Evolutionary conservation across 2,113 vertebrate genomes (phyloP), one percentile per base, ranked within the genome.

Genomic region (Vanacampus margaritifer): DNA sequence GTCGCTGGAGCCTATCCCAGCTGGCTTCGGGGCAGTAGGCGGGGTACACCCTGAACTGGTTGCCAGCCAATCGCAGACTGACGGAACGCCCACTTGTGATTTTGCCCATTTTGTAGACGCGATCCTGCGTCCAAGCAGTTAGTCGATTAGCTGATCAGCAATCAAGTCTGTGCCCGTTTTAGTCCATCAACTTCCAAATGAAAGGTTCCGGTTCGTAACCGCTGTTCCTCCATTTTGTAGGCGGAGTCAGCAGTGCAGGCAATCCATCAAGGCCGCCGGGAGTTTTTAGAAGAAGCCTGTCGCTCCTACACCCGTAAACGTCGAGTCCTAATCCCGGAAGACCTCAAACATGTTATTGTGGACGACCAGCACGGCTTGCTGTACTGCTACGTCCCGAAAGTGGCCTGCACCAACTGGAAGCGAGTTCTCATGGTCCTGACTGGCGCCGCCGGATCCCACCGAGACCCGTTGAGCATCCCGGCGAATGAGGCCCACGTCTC

Each of bases 381-480:
- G 6, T 98, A 98, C 87, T 97, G 96, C 88, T 97, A 97, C 0
- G 95, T 98, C 56, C 96, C 96, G 76, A 97, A 97, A 80, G 96
- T 95, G 81, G 96, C 95, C 64, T 96, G 95, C 86, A 97, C 95
- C 79, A 97, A 96, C 91, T 98, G 96, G 96, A 97, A 98, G 87
- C 88, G 96, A 1, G 94, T 96, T 45, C 91, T 98, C 85, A 95
- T 97, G 93, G 94, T 95, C 14, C 90, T 97, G 80, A 95, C 93
- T 0, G 93, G 94, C 0, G 90, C 85, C 0, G 85, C 91, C 0
- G 92, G 92, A n/a, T 87, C 90, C 53, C 89, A 80, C 58, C 84
- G 24, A 6, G 93, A 96, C 76, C 95, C 96, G 0, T 76, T 92
- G 48, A 84, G 88, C 0, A 97, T 98, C 79, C 94, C 95, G 0